A percentile compares a stretch with the other conserved stretches of the same genome.
Conservation (phyloP, 2,113 vertebrate species). For the Miniopterus natalensis region DNA sequence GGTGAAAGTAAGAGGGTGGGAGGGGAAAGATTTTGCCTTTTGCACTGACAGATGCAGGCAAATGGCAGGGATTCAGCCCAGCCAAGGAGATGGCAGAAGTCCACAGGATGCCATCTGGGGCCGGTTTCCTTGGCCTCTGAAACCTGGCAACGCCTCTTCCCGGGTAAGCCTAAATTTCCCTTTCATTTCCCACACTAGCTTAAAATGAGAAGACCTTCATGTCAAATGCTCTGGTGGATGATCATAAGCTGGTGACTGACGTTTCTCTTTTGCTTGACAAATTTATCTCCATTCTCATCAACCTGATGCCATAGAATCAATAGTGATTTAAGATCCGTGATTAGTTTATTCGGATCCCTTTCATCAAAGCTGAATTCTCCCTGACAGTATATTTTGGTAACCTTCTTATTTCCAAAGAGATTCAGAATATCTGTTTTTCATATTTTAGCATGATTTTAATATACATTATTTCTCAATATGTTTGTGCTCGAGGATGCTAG, state of each 20-base stretch:
- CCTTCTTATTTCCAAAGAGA: constrained; percentile 26
- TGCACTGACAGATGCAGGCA: constrained; percentile 71
- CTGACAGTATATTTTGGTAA: constrained; percentile 62
- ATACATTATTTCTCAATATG: not conserved
- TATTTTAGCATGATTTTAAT: not conserved
- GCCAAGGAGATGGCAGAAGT: constrained; percentile 67
- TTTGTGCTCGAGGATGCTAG: not conserved
- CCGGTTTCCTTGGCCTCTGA: constrained; percentile 76
- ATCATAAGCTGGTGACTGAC: not conserved
- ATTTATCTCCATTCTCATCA: not conserved
- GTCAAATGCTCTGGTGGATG: constrained; percentile 1
- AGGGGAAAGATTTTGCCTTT: constrained; percentile 52
- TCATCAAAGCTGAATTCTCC: constrained; percentile 65
- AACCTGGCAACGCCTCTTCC: constrained; percentile 54
- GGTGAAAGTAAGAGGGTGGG: constrained; percentile 11
- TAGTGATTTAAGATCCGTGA: constrained; percentile 47
- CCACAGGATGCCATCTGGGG: constrained; percentile 76
- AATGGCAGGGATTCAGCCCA: constrained; percentile 70
- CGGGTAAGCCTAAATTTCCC: not conserved
- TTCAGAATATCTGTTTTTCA: not conserved
- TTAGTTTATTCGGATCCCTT: constrained; percentile 67
- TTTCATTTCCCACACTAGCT: not conserved
- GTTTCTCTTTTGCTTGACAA: constrained; percentile 59
- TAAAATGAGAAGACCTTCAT: not conserved
- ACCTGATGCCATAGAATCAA: not conserved